phyloP scores from a whole-genome alignment of 2,797 vertebrate genomes.

The Limosa lapponica region DNA sequence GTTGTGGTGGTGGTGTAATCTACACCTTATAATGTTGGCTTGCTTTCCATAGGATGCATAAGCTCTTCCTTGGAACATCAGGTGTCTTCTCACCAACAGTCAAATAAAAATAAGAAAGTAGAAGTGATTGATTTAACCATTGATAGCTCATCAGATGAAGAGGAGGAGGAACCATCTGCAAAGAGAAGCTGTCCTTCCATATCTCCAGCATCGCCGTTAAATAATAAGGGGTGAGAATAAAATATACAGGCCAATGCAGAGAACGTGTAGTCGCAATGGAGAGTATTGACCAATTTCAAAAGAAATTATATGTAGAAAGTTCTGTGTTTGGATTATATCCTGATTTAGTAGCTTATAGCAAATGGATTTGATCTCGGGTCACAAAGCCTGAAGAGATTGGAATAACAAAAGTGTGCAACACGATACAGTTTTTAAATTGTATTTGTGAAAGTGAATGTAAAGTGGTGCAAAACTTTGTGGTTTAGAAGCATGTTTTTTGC shows the following conservation, averaged over 20 bases:
- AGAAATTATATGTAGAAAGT: background rate
- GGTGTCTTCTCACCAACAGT: slow-evolving; percentile 80
- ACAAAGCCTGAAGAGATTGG: background rate
- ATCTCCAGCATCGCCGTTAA: slow-evolving; percentile 89
- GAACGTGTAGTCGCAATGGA: background rate
- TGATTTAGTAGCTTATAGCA: background rate
- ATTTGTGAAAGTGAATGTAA: background rate
- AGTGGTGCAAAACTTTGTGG: background rate
- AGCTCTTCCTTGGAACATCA: slow-evolving; percentile 87
- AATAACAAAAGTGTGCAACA: background rate
- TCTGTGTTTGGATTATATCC: background rate
- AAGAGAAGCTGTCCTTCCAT: slow-evolving; percentile 93
- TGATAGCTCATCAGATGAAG: slow-evolving; percentile 96
- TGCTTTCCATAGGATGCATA: slow-evolving; percentile 78
- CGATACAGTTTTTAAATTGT: rapidly evolving
- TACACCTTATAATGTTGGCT: background rate
- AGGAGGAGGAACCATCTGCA: slow-evolving; percentile 89
- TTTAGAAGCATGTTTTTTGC: background rate
- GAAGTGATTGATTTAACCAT: slow-evolving; percentile 97
- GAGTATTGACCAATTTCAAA: background rate
- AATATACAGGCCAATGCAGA: background rate
- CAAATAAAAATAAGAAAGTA: slow-evolving; percentile 89
- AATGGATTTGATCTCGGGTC: background rate
- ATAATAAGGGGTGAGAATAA: slow-evolving; percentile 89
- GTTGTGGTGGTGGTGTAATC: background rate